A percentile compares a stretch with the other conserved stretches of the same genome.
Conservation (phyloP, 2,888 invertebrate genomes). For the Himalopsyche anomala region DNA sequence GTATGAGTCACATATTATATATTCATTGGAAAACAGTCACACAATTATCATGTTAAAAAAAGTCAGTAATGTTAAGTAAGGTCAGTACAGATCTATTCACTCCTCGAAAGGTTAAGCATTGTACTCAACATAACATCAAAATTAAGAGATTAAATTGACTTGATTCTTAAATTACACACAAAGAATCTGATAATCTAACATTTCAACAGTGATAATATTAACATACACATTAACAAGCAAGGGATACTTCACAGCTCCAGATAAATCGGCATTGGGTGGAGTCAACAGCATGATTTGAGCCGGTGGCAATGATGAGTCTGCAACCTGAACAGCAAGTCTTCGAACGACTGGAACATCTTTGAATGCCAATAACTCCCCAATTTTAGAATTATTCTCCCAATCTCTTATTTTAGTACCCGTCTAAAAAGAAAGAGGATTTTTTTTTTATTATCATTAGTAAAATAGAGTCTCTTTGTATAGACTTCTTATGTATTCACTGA, state of each 20-base stretch:
- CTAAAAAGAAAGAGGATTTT: slow-evolving; percentile 68
- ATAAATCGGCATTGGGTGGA: slow-evolving; percentile 83
- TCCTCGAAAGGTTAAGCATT: background rate
- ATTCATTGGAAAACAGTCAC: no score
- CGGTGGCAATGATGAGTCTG: slow-evolving; percentile 77
- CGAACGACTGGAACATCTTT: slow-evolving; percentile 78
- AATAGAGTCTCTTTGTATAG: no score
- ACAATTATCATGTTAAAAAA: no score
- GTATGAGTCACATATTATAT: no score
- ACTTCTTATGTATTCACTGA: no score
- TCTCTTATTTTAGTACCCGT: slow-evolving; percentile 70
- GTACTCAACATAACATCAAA: no score
- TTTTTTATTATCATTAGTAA: background rate
- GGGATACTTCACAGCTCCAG: slow-evolving; percentile 85
- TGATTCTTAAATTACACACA: no score
- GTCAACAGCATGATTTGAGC: slow-evolving; percentile 86
- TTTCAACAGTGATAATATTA: no score
- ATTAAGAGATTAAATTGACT: no score
- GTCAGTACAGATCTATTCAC: no score
- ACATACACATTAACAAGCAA: slow-evolving; percentile 90
- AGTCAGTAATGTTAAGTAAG: no score
- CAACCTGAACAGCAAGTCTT: slow-evolving; percentile 80
- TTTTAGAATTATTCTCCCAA: slow-evolving; percentile 83
- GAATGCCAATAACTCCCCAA: slow-evolving; percentile 74
- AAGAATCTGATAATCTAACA: no score